phyloP scores from a whole-genome alignment of 2,888 invertebrate species.

The Pardosa pseudoannulata region DNA sequence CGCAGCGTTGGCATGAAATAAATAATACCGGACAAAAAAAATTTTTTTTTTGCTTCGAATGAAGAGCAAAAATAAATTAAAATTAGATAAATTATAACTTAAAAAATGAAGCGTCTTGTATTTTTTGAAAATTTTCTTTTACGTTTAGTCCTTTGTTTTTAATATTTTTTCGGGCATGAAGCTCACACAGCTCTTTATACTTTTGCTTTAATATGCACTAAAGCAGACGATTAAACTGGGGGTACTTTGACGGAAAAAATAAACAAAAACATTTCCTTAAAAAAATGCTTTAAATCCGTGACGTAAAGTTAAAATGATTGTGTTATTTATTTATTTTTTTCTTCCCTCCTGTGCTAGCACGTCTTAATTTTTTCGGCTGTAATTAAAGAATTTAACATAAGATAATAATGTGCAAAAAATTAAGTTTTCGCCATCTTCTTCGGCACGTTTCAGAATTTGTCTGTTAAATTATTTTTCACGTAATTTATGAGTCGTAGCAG shows the following conservation, averaged over 20 bases:
- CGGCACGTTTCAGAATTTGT: slow-evolving; percentile 13
- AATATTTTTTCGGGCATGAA: slow-evolving; percentile 42
- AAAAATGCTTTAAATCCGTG: slow-evolving; percentile 61
- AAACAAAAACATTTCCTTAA: slow-evolving; percentile 10
- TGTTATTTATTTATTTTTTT: slow-evolving; percentile 37
- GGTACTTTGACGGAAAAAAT: slow-evolving; percentile 38
- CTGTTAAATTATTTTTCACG: slow-evolving; percentile 41
- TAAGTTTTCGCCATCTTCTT: background rate
- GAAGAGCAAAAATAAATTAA: slow-evolving; percentile 71
- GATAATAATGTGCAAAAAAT: slow-evolving; percentile 52
- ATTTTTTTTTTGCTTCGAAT: slow-evolving; percentile 23
- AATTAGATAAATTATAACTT: slow-evolving; percentile 72
- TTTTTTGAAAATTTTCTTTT: slow-evolving; percentile 11
- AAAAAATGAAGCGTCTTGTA: slow-evolving; percentile 44
- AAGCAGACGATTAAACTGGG: slow-evolving; percentile 56
- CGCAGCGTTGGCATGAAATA: slow-evolving; percentile 45
- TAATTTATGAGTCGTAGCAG: slow-evolving; percentile 33
- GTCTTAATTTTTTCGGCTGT: slow-evolving; percentile 50
- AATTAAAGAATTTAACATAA: slow-evolving; percentile 68
- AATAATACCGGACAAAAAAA: slow-evolving; percentile 32
- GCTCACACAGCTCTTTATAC: slow-evolving; percentile 16
- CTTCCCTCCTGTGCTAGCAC: background rate
- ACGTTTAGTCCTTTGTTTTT: slow-evolving; percentile 45
- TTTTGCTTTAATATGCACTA: slow-evolving; percentile 62
- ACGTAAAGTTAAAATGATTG: slow-evolving; percentile 63